These are phyloP conservation scores for Hermodice carunculata DNA, from an alignment of 2,888 invertebrate genomes.

Conservation along the genomic window DNA sequence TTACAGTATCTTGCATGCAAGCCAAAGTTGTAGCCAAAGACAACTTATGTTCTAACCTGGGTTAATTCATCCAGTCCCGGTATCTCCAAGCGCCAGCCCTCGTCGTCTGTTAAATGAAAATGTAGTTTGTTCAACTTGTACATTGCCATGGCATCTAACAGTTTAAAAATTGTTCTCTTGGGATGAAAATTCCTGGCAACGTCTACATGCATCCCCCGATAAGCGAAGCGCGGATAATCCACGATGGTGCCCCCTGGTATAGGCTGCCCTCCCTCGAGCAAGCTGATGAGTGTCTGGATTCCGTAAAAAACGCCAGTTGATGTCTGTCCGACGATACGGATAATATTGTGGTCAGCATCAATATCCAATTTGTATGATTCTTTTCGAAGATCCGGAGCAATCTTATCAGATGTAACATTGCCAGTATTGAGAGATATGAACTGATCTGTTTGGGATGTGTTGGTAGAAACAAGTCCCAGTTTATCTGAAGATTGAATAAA, in stretches of 20 bases:
- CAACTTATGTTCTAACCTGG: no score
- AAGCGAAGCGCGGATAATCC: conserved; percentile 40
- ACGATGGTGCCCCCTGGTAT: background rate
- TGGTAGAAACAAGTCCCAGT: no score
- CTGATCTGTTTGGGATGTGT: no score
- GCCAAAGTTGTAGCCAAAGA: no score
- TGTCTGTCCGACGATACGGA: conserved; percentile 4
- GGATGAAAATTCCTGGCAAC: conserved; percentile 59
- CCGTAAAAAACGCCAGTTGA: conserved; percentile 3
- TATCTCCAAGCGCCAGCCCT: conserved; percentile 63
- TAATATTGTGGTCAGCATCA: background rate
- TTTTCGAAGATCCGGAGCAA: no score
- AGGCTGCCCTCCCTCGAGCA: background rate
- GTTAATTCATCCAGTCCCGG: conserved; percentile 11
- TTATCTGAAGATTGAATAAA: no score
- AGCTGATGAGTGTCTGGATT: conserved; percentile 1
- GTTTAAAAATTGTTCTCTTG: conserved; percentile 42
- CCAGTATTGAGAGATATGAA: no score
- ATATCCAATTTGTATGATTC: conserved; percentile 9
- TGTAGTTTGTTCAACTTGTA: conserved; percentile 63
- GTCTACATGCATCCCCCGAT: conserved; percentile 60
- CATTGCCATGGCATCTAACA: conserved; percentile 54
- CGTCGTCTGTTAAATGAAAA: conserved; percentile 63
- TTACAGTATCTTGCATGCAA: no score
- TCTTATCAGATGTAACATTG: no score